phyloP scores from a whole-genome alignment of 1,140 invertebrate species.

The Rhagoletis pomonella region DNA sequence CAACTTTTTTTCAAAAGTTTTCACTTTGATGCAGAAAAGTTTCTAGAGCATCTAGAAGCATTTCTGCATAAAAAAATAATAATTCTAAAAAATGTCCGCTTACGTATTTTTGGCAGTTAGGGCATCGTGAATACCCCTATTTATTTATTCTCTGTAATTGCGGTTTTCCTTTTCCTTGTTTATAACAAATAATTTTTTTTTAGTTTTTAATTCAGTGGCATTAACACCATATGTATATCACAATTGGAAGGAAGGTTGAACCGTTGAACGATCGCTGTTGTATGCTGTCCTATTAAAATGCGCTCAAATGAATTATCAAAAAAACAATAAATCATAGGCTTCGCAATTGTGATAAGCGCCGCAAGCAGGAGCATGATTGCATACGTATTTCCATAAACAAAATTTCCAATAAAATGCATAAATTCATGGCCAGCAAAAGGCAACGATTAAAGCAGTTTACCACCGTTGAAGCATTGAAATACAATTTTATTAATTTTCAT shows the following conservation, averaged over 20 bases:
- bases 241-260: neutral
- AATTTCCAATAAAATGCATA: too few species aligned
- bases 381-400: neutral
- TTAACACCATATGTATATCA: neutral
- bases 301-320: conserved; percentile 5
- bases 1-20: too few species aligned
- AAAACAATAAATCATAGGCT: neutral
- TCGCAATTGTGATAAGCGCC: neutral
- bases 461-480: neutral
- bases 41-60: too few species aligned
- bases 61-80: too few species aligned
- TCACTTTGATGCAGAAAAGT: too few species aligned
- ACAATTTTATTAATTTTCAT: neutral
- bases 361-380: neutral
- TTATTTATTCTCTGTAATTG: too few species aligned
- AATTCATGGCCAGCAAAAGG: too few species aligned
- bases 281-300: neutral
- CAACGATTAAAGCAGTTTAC: neutral
- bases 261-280: neutral
- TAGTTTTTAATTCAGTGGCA: neutral
- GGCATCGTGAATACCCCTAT: too few species aligned
- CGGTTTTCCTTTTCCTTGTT: neutral
- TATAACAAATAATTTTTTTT: neutral
- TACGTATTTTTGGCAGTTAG: too few species aligned
- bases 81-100: too few species aligned